Evolutionary conservation across 1,140 invertebrate species (phyloP).

Genomic region (Rhopalosiphum maidis): DNA sequence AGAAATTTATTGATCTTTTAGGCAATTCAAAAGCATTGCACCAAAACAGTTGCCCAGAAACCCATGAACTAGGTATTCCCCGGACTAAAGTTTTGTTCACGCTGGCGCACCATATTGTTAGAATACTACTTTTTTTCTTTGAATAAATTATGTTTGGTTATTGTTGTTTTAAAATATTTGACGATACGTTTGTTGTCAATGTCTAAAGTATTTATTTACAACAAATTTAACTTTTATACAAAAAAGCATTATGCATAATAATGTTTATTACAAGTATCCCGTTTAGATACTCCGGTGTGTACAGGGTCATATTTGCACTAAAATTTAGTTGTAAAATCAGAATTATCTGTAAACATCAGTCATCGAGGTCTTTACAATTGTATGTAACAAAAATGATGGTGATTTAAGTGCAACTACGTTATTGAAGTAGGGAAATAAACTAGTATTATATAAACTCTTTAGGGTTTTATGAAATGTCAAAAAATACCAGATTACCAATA

Average conservation of each 20-base stretch:
- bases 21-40: not conserved
- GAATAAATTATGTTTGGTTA: not conserved
- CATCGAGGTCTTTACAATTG: not conserved
- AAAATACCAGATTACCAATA: not conserved
- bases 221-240: not conserved
- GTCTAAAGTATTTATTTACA: not conserved
- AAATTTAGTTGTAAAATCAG: not conserved
- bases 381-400: not conserved
- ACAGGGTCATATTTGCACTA: not conserved
- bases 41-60: not conserved
- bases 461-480: not conserved
- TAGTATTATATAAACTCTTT: not conserved
- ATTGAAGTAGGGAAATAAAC: not conserved
- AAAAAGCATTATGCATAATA: not conserved
- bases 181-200: not conserved
- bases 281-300: not conserved
- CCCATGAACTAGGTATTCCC: not conserved
- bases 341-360: no score
- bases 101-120: not conserved
- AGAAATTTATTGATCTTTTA: slow-evolving; percentile 5
- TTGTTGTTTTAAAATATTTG: not conserved
- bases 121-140: not conserved
- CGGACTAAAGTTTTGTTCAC: not conserved
- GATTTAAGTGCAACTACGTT: not conserved
- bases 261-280: not conserved